These are phyloP conservation scores for Glaucomys volans DNA, from an alignment of 2,113 vertebrate species.

Conservation along the genomic window DNA sequence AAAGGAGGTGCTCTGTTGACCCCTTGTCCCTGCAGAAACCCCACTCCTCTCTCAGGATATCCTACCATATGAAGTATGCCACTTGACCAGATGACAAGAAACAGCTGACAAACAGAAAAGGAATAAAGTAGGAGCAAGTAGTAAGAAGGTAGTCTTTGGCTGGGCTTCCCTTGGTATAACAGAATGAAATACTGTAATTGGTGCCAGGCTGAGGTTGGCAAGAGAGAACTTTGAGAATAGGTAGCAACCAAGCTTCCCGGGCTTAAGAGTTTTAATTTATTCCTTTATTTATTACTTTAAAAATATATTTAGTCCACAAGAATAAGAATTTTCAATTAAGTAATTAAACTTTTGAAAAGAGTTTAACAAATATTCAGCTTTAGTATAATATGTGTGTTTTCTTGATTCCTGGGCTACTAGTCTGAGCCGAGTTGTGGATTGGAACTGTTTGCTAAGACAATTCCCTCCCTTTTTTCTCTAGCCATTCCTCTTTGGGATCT, in stretches of 20 bases:
- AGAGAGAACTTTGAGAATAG: background rate
- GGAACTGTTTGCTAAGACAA: background rate
- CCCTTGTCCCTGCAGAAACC: background rate
- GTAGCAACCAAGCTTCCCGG: background rate
- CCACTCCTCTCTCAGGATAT: background rate
- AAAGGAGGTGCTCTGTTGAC: background rate
- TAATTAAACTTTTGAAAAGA: background rate
- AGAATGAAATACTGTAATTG: background rate
- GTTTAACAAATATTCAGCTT: background rate
- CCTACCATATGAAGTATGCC: background rate
- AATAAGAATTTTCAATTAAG: background rate
- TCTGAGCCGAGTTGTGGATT: rapidly evolving
- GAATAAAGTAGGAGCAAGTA: background rate
- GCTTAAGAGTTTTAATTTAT: background rate
- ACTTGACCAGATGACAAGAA: background rate
- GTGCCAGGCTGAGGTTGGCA: background rate
- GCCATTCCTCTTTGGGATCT: background rate
- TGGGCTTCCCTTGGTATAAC: background rate
- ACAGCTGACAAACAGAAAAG: background rate
- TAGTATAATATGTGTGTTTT: background rate
- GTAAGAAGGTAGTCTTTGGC: background rate
- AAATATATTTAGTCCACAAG: background rate
- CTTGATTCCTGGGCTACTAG: background rate
- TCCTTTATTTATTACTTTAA: background rate
- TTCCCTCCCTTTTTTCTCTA: background rate